A percentile compares a stretch with the other conserved stretches of the same genome.
Conservation (phyloP, 2,113 vertebrate species). For the Dasypus novemcinctus region DNA sequence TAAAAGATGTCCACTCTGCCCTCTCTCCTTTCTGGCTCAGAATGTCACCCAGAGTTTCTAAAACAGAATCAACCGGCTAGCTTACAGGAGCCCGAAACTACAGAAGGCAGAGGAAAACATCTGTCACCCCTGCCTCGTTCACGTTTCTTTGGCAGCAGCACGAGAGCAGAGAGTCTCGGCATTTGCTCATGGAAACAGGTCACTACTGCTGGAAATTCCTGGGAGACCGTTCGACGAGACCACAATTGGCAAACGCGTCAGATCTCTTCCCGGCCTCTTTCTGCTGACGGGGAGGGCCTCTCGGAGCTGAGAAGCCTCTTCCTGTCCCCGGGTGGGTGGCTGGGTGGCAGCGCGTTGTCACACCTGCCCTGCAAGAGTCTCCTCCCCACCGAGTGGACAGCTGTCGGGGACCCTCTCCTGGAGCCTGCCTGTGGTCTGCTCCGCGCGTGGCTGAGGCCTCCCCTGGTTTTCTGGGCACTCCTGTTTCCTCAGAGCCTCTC, state of each 20-base stretch:
- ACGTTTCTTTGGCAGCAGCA: background rate
- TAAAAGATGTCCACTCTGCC: background rate
- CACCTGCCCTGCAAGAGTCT: background rate
- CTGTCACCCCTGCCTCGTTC: accelerated
- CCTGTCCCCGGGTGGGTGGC: background rate
- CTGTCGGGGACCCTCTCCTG: background rate
- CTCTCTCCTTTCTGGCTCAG: background rate
- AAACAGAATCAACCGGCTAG: background rate
- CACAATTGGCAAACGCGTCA: background rate
- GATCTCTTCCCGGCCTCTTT: background rate
- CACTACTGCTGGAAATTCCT: background rate
- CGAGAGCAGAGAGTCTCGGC: background rate
- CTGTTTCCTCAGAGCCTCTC: background rate
- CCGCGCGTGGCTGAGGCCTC: accelerated
- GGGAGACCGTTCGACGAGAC: background rate
- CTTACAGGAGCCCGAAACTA: background rate
- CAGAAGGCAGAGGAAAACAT: background rate
- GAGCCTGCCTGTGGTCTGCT: background rate
- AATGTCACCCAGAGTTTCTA: background rate
- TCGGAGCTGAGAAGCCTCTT: background rate
- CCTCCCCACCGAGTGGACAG: accelerated
- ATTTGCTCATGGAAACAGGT: slow-evolving; percentile 3
- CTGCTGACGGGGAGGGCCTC: accelerated
- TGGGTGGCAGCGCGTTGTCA: accelerated
- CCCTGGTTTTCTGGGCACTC: background rate